Conservation (phyloP, 2,888 invertebrate genomes). For the Diadromus collaris region DNA sequence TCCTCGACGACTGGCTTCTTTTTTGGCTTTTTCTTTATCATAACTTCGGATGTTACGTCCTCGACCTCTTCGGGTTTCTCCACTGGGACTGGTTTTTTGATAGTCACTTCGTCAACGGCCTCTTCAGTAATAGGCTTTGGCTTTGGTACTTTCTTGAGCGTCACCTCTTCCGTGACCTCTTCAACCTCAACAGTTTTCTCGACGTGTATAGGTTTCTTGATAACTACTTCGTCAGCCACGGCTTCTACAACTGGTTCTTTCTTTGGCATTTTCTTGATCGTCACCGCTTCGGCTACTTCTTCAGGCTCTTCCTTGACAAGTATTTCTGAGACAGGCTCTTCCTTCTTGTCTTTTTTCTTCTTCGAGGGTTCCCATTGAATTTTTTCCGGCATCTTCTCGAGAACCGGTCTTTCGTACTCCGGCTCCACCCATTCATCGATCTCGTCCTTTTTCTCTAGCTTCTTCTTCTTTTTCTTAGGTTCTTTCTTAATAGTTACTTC, state of each 20-base stretch:
- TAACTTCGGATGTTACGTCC: slow-evolving; percentile 65
- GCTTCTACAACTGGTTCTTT: slow-evolving; percentile 68
- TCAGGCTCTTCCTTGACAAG: slow-evolving; percentile 64
- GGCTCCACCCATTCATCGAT: slow-evolving; percentile 66
- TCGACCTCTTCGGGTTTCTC: slow-evolving; percentile 70
- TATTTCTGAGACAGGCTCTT: slow-evolving; percentile 75
- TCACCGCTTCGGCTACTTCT: slow-evolving; percentile 65
- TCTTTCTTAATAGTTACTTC: slow-evolving; percentile 68
- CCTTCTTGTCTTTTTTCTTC: slow-evolving; percentile 70
- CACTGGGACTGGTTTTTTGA: slow-evolving; percentile 72
- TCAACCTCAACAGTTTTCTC: slow-evolving; percentile 67
- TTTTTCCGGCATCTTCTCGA: slow-evolving; percentile 70
- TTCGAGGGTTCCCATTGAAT: slow-evolving; percentile 66
- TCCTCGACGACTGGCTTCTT: slow-evolving; percentile 72
- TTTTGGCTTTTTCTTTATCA: slow-evolving; percentile 77
- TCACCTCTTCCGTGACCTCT: slow-evolving; percentile 70
- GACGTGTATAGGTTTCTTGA: slow-evolving; percentile 65
- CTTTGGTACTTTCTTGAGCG: slow-evolving; percentile 65
- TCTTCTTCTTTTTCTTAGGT: slow-evolving; percentile 75
- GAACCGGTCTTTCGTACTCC: slow-evolving; percentile 63
- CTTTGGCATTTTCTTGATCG: slow-evolving; percentile 65
- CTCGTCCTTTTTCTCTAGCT: slow-evolving; percentile 68
- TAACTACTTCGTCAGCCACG: slow-evolving; percentile 65
- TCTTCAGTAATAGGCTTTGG: slow-evolving; percentile 71
- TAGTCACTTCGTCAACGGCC: slow-evolving; percentile 54